Evolutionary conservation across 2,113 vertebrate species (phyloP).

Genomic region (Pedetes capensis): DNA sequence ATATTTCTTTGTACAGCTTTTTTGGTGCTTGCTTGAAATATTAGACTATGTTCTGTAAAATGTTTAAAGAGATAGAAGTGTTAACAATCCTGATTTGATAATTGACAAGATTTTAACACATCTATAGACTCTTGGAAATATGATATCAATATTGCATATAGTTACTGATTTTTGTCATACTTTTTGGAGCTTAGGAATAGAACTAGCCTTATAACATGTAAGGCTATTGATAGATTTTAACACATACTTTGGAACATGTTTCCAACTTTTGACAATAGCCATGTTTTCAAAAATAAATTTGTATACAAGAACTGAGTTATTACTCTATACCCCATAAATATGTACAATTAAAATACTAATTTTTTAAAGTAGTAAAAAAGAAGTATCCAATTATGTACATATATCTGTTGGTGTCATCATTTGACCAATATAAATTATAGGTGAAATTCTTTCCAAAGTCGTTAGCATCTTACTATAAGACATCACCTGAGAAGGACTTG

Average conservation of each 20-base stretch:
- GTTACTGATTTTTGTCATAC: not conserved
- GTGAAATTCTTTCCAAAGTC: not conserved
- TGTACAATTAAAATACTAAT: no score
- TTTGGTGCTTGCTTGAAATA: not conserved
- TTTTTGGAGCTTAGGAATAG: not conserved
- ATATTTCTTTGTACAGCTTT: not conserved
- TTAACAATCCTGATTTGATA: no score
- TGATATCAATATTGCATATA: not conserved
- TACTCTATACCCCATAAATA: no score
- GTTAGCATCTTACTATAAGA: not conserved
- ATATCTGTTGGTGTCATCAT: not conserved
- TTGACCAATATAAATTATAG: slow-evolving; percentile 1
- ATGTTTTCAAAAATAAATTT: not conserved
- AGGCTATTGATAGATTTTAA: not conserved
- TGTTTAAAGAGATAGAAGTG: no score
- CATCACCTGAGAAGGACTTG: not conserved
- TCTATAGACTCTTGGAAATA: not conserved
- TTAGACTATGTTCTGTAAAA: no score
- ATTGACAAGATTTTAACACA: not conserved
- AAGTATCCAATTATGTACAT: not conserved
- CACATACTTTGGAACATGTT: not conserved
- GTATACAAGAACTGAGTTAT: no score
- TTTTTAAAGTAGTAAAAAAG: no score
- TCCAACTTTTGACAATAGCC: not conserved
- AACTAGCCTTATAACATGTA: not conserved